Evolutionary conservation across 2,113 vertebrate species (phyloP).

Genomic region (Chelonoidis abingdonii): DNA sequence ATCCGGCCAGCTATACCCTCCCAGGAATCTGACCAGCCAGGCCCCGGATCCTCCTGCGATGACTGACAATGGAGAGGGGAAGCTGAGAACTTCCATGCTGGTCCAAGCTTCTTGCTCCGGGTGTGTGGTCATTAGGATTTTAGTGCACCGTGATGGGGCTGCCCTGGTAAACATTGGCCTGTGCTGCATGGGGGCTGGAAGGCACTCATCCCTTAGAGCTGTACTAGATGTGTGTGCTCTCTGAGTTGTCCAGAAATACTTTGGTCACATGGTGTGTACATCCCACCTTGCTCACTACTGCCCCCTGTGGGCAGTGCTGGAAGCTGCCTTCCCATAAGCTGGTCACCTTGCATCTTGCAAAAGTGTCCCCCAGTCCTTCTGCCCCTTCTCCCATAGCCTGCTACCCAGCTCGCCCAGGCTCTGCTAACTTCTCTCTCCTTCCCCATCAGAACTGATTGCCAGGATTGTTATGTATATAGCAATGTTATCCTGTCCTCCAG

Average conservation of each 20-base stretch:
- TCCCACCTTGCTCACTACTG: background rate
- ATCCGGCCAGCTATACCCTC: background rate
- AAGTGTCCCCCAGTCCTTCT: background rate
- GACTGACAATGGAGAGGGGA: background rate
- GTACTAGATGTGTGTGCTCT: too few species aligned
- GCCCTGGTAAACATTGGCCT: background rate
- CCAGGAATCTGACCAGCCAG: background rate
- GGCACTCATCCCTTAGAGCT: too few species aligned
- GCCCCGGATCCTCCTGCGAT: background rate
- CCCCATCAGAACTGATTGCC: background rate
- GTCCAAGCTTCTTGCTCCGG: background rate
- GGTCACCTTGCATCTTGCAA: background rate
- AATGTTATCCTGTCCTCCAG: background rate
- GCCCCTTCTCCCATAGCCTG: too few species aligned
- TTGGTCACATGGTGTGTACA: too few species aligned
- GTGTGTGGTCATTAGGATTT: background rate
- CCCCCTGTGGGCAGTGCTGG: background rate
- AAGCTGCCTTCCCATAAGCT: background rate
- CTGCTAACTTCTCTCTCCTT: background rate
- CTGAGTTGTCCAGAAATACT: background rate
- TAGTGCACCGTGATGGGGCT: background rate
- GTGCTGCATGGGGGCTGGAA: background rate
- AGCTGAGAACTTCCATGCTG: background rate
- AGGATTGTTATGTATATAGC: background rate
- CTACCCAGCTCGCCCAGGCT: accelerated